A percentile compares a stretch with the other conserved stretches of the same genome.
Conservation (phyloP, 2,797 vertebrate genomes). For the Garrulus glandarius region DNA sequence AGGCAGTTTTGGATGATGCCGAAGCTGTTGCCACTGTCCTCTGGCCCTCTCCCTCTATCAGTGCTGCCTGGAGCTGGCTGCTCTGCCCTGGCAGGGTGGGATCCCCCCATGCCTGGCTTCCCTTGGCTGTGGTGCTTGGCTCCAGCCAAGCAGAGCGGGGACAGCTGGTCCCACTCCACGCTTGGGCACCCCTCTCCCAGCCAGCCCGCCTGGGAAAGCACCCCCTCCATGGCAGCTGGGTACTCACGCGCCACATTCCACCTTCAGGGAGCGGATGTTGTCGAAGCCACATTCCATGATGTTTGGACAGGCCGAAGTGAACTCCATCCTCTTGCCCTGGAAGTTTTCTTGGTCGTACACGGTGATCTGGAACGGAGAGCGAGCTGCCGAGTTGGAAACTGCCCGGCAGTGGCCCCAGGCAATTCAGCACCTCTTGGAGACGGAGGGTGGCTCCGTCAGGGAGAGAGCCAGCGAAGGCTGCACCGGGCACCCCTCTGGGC, state of each 20-base stretch:
- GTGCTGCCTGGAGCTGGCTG: background rate
- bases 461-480: background rate
- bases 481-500: background rate
- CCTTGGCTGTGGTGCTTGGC: background rate
- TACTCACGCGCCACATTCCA: constrained; percentile 95
- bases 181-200: background rate
- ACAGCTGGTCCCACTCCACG: fast-evolving
- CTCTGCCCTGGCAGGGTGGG: background rate
- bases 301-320: constrained; percentile 89
- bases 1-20: background rate
- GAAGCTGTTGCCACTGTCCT: fast-evolving
- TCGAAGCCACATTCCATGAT: constrained; percentile 89
- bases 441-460: background rate
- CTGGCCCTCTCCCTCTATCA: background rate
- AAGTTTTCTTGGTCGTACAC: constrained; percentile 96
- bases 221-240: fast-evolving
- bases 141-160: background rate
- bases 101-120: background rate
- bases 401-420: background rate
- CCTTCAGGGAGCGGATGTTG: constrained; percentile 91
- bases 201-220: background rate
- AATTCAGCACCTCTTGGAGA: background rate
- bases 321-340: constrained; percentile 93
- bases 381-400: background rate
- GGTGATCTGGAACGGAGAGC: constrained; percentile 81